A percentile compares a stretch with the other conserved stretches of the same genome.
phyloP scores from a whole-genome alignment of 2,797 vertebrate genomes.

The Clangula hyemalis region DNA sequence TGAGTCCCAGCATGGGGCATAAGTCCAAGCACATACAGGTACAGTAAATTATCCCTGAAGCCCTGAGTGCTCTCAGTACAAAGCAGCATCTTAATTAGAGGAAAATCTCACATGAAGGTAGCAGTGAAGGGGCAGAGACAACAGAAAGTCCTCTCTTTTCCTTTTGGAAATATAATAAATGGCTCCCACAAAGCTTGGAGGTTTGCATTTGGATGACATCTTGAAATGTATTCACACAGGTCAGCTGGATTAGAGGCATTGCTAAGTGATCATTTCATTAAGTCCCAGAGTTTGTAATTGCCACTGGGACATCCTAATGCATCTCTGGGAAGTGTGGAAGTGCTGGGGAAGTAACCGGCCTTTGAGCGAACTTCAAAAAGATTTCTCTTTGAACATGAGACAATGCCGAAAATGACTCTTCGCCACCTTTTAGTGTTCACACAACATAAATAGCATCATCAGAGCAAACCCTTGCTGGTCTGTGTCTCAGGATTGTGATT shows the following conservation, averaged over 20 bases:
- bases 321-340: background rate
- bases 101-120: background rate
- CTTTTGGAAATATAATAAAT: background rate
- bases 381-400: background rate
- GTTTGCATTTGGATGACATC: background rate
- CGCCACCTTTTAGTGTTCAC: background rate
- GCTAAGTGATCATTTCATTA: background rate
- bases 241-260: background rate
- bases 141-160: background rate
- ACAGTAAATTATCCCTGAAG: background rate
- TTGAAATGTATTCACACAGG: background rate
- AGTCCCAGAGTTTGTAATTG: background rate
- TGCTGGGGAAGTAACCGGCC: background rate
- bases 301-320: accelerated
- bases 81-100: background rate
- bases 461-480: background rate
- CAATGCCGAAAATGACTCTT: background rate
- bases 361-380: background rate
- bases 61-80: background rate
- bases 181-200: background rate
- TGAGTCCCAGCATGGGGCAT: background rate
- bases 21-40: background rate
- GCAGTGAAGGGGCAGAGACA: background rate
- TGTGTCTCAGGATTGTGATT: background rate
- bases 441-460: background rate